These are phyloP conservation scores for Mionectes olivaceus DNA, from an alignment of 2,797 vertebrate species.

Conservation along the genomic window DNA sequence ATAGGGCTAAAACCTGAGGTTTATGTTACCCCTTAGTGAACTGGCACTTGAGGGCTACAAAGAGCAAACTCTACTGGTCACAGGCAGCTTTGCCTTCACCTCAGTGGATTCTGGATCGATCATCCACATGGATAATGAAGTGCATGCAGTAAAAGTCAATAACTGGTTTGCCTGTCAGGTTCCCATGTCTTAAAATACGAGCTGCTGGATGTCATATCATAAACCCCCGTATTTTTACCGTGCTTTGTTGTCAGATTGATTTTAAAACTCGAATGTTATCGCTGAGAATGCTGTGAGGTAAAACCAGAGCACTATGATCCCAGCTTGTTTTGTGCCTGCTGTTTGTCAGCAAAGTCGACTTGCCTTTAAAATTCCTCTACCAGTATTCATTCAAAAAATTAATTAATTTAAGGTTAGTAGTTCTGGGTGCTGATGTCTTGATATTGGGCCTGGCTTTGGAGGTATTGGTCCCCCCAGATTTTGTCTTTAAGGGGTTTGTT, in stretches of 20 bases:
- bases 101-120: accelerated
- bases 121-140: background rate
- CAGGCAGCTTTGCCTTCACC: background rate
- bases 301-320: background rate
- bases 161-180: background rate
- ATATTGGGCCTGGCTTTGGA: background rate
- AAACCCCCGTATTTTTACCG: background rate
- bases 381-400: background rate
- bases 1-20: accelerated
- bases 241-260: background rate
- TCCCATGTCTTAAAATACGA: background rate
- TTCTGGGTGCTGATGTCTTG: background rate
- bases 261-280: background rate
- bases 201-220: background rate
- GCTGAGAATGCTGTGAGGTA: background rate
- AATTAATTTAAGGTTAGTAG: background rate
- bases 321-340: background rate
- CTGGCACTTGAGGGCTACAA: background rate
- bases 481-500: background rate
- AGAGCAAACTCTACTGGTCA: accelerated
- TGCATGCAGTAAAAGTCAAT: background rate
- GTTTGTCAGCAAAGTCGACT: background rate
- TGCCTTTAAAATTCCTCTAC: background rate
- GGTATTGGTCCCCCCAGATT: background rate
- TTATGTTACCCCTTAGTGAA: background rate